Evolutionary conservation across 1,140 invertebrate species (phyloP), one percentile per base, ranked within the genome.

Genomic region (Bicyclus anynana): DNA sequence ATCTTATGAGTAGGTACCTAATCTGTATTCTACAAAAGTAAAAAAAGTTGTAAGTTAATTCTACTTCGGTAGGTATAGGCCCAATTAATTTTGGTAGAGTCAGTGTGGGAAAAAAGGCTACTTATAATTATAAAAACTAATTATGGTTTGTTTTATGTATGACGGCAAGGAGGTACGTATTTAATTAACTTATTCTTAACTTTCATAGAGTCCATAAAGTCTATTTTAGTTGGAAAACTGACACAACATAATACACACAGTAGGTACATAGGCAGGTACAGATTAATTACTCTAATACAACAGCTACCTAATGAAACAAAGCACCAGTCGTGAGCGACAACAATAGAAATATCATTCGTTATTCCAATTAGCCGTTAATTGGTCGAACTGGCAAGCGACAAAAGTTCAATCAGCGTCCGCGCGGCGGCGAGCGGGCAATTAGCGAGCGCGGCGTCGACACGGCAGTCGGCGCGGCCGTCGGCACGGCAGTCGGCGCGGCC

Each of bases 371-470:
- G 35, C 21, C 26, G 20, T 42, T 37, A 52, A 38, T 40, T 40
- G 37, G 13, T 40, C 37, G 17, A 52, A 37, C 50, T 26, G 50
- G 26, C 47, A 50, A 51, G 51, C 59, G 62, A 17, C 37, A 40
- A 40, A 40, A 40, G 37, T 60, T 57, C 62, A 60, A 60, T 60
- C 57, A 56, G 44, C 14, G 59, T 62, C 59, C 64, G 59, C 53
- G 59, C 14, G n/a, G 48, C 42, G 59, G 52, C 54, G 46, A 50
- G 23, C 52, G 54, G 53, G 29, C 59, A 58, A 62, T 62, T 55
- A 59, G 49, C 46, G 52, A 54, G 53, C 53, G 62, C 67, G 58
- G 62, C 65, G 69, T 62, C 53, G 46, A 58, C 59, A 64, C 67
- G 63, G 74, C 62, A 50, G 18, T 26, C 37, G 17, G 29, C 48